Percentiles rank a stretch among this genome's conserved stretches.
phyloP scores from a whole-genome alignment of 2,797 vertebrate genomes.

The Pitangus sulphuratus region DNA sequence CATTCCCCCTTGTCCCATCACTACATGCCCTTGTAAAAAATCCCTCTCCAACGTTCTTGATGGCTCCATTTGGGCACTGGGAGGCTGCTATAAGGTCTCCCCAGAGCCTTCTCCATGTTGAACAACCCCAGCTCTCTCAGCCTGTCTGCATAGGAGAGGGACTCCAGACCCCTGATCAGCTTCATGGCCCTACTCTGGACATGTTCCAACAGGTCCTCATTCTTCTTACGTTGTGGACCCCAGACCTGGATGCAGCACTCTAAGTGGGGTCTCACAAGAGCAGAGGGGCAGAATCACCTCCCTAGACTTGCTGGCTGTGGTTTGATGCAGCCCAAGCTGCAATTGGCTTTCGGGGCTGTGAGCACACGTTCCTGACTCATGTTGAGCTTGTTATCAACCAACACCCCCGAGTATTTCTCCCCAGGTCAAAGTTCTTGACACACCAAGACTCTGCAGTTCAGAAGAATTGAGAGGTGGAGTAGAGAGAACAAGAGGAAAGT shows the following conservation, averaged over 20 bases:
- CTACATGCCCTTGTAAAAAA: neutral
- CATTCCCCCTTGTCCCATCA: neutral
- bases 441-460: neutral
- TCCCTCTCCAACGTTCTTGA: neutral
- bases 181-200: neutral
- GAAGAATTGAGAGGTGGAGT: neutral
- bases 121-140: neutral
- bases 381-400: neutral
- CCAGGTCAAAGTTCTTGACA: neutral
- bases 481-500: neutral
- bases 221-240: fast-evolving
- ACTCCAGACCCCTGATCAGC: neutral
- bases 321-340: neutral
- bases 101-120: neutral
- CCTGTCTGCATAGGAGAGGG: neutral
- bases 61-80: neutral
- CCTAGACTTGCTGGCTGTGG: fast-evolving
- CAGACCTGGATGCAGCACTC: neutral
- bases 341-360: fast-evolving
- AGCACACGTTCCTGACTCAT: neutral
- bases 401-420: neutral
- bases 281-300: neutral
- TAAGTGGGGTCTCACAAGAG: neutral
- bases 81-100: neutral
- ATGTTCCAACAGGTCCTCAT: neutral